phyloP scores from a whole-genome alignment of 2,113 vertebrate species.

The Stictonetta naevosa region DNA sequence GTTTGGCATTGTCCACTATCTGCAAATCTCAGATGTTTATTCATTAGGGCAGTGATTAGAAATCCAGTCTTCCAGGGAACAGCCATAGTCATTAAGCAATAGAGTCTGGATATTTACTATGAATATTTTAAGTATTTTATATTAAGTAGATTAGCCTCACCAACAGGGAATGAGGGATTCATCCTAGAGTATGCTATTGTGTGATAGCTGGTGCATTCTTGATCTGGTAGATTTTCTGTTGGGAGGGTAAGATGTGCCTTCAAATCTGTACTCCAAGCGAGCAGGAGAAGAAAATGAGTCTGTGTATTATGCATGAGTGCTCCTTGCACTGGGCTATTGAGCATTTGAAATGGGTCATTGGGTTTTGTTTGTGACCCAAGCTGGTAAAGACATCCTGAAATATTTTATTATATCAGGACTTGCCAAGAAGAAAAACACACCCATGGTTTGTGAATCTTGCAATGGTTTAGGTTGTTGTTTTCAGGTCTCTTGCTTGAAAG shows the following conservation, averaged over 20 bases:
- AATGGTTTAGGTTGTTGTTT: background rate
- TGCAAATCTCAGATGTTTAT: conserved; percentile 40
- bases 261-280: background rate
- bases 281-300: background rate
- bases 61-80: conserved; percentile 20
- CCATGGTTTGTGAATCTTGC: background rate
- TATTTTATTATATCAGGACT: background rate
- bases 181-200: background rate
- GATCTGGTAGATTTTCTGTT: background rate
- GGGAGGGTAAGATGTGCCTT: background rate
- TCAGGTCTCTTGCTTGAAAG: background rate
- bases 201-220: conserved; percentile 6
- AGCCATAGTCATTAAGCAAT: background rate
- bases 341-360: background rate
- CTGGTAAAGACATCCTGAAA: conserved; percentile 4
- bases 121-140: conserved; percentile 47
- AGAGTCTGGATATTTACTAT: conserved; percentile 6
- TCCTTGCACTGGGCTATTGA: background rate
- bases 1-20: background rate
- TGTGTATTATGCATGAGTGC: background rate
- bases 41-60: conserved; percentile 35
- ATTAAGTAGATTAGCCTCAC: conserved; percentile 31
- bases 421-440: background rate
- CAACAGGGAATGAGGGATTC: background rate
- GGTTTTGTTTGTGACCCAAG: background rate